Percentiles rank a stretch among this genome's conserved stretches.
phyloP scores from a whole-genome alignment of 1,140 invertebrate genomes.

The Rhizoglyphus robini region DNA sequence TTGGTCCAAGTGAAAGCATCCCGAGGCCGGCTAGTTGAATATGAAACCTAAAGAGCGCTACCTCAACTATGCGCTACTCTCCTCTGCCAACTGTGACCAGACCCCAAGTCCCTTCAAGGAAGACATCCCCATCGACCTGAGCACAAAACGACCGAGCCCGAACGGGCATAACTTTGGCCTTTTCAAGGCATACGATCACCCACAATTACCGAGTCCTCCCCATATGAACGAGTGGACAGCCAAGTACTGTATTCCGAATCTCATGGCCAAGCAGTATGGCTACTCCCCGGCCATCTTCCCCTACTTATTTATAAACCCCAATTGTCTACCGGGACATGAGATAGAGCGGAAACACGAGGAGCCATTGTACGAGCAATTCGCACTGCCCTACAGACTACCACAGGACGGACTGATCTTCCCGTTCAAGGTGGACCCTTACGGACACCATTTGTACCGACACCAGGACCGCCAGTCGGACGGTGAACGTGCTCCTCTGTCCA shows the following conservation, averaged over 20 bases:
- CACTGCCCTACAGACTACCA: slow-evolving; percentile 1
- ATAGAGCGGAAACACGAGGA: neutral
- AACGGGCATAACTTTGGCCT: neutral
- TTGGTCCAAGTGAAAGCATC: neutral
- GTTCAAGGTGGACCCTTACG: neutral
- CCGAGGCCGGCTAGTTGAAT: too few species aligned
- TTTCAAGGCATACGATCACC: slow-evolving; percentile 4
- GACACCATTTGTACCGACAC: neutral
- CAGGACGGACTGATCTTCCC: neutral
- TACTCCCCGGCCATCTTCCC: neutral
- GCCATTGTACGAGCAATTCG: neutral
- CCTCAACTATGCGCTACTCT: slow-evolving; percentile 4
- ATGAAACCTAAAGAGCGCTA: slow-evolving; percentile 20
- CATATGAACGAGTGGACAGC: neutral
- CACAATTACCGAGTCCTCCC: neutral
- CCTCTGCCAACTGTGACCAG: neutral
- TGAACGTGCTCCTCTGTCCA: neutral
- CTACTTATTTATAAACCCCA: slow-evolving; percentile 9
- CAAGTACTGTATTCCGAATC: neutral
- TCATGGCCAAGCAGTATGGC: neutral
- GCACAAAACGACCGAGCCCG: neutral
- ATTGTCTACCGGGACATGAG: neutral
- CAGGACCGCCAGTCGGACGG: neutral
- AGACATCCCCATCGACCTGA: slow-evolving; percentile 17
- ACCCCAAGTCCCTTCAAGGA: neutral